Evolutionary conservation across 2,113 vertebrate species (phyloP).

Genomic region (Hypocryptadius cinnamomeus): DNA sequence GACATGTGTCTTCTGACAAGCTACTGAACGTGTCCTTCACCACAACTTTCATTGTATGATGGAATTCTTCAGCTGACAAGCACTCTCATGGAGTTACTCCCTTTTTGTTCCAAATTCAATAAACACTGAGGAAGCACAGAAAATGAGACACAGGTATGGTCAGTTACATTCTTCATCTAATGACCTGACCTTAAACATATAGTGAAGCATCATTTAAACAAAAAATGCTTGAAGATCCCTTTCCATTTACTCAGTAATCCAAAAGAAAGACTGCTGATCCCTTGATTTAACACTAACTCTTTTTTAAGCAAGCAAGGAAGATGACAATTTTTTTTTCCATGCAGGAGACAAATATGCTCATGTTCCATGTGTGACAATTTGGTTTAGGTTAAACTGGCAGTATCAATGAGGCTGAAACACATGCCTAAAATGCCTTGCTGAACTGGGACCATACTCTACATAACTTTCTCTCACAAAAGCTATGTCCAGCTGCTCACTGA

Average conservation of each 20-base stretch:
- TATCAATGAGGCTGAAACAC: background rate
- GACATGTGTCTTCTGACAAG: background rate
- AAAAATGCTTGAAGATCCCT: background rate
- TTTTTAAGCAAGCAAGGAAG: background rate
- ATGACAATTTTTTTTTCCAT: background rate
- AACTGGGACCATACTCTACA: conserved; percentile 10
- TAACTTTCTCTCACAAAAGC: conserved; percentile 20
- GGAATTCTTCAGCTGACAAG: background rate
- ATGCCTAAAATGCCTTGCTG: conserved; percentile 32
- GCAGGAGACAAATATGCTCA: background rate
- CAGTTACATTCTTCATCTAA: background rate
- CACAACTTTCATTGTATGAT: background rate
- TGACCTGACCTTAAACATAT: background rate
- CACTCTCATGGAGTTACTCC: background rate
- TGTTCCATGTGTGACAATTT: background rate
- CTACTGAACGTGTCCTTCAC: background rate
- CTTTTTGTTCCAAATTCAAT: background rate
- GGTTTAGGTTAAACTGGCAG: background rate
- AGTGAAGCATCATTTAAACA: background rate
- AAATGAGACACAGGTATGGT: background rate
- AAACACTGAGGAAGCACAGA: background rate
- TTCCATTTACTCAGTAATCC: background rate
- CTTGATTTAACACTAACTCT: background rate
- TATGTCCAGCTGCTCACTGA: conserved; percentile 37
- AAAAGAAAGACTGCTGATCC: background rate